Base-by-base conservation (phyloP, 1,140 invertebrate genomes). In the Ladona fulva region DNA sequence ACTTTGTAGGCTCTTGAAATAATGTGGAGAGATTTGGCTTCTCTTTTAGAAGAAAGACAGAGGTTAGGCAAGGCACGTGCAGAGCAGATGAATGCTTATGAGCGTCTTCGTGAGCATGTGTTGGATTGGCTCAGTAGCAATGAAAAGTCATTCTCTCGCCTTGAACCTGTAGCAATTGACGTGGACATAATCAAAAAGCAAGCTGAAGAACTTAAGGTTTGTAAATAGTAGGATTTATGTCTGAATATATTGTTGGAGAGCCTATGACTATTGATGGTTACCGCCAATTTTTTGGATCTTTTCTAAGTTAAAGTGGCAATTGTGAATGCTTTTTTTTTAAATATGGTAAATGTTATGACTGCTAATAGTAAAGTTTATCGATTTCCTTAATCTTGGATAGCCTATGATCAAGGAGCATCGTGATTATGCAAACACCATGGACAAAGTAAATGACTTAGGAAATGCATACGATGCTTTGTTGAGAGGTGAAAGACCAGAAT, bases 381-480 rank as follows among this genome's bases (percentile, higher is more conserved):
- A 76, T 22, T 14, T 76, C 59, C 44, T 77, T 42, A 78, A 74
- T 76, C 79, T 76, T 77, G 25, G 78, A 84, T 84, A 90, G 86
- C 95, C 96, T 0, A 88, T 98, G 44, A 86, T 92, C 24, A 96
- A 96, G 82, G 95, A 97, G 82, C 94, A 97, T 85, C 90, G 94
- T 42, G 95, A 96, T 81, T 97, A 93, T 86, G 91, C 89, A 0
- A 85, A 89, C 0, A 96, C 92, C 19, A 93, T 98, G 77, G 96
- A 98, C 80, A 97, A 95, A 86, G 89, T 97, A 25, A 97, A 97
- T 85, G 95, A 97, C 83, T 87, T 96, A 0, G 96, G 95, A 1
- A 91, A 90, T 59, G 87, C 91, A 25, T 96, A 96, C 82, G 95
- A 98, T 83, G 91, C 92, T 25, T 83, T 97, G 73, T 87, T 93